A percentile compares a stretch with the other conserved stretches of the same genome.
phyloP scores from a whole-genome alignment of 2,888 invertebrate species.

The Eugnorisma glareosa region DNA sequence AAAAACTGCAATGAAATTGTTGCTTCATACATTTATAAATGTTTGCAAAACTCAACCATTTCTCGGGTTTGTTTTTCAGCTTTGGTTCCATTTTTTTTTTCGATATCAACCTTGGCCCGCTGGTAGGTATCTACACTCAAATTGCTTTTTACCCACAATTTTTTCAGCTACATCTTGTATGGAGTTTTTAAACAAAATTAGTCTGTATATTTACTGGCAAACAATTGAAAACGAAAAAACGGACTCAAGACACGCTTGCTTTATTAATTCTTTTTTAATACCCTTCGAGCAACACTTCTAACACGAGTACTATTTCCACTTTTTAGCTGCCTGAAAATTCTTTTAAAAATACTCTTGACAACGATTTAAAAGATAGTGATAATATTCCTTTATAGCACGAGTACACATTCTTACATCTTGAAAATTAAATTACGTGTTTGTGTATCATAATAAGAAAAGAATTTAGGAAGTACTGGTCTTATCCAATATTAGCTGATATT shows the following conservation, averaged over 20 bases:
- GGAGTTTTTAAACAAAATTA: neutral
- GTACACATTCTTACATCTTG: slow-evolving; percentile 5
- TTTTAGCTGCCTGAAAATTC: slow-evolving; percentile 39
- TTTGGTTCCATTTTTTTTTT: neutral
- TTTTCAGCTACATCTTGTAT: neutral
- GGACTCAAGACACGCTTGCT: slow-evolving; percentile 38
- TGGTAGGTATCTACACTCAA: neutral
- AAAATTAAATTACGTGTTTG: slow-evolving; percentile 27
- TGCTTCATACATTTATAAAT: neutral
- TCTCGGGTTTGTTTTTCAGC: neutral
- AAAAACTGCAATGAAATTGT: neutral
- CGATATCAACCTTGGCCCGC: neutral
- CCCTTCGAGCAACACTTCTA: slow-evolving; percentile 30
- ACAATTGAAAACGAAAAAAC: slow-evolving; percentile 40
- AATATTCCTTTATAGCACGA: neutral
- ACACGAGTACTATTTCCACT: slow-evolving; percentile 48
- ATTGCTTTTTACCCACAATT: neutral
- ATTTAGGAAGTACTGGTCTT: slow-evolving; percentile 30
- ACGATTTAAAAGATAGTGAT: slow-evolving; percentile 24
- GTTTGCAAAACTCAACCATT: neutral
- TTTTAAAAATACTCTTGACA: slow-evolving; percentile 23
- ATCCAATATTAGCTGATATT: slow-evolving; percentile 23
- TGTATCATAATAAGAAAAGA: neutral
- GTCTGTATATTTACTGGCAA: neutral
- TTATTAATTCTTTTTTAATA: slow-evolving; percentile 54